These are phyloP conservation scores for Ascaphus truei DNA, from an alignment of 2,113 vertebrate genomes.

Conservation along the genomic window DNA sequence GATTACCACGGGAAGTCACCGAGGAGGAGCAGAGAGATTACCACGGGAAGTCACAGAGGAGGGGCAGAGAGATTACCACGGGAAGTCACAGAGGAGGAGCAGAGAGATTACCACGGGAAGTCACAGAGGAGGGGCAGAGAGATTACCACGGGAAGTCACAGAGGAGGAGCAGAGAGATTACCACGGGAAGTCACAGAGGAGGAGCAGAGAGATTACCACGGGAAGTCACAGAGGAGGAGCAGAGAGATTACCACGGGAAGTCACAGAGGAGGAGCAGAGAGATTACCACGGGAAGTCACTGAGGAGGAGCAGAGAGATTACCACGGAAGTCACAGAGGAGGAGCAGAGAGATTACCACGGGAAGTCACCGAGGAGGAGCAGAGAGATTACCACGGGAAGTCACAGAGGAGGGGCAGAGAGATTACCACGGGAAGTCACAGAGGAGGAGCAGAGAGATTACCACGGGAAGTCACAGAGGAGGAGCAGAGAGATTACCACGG, in stretches of 20 bases:
- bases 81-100: neutral
- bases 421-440: neutral
- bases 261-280: constrained; percentile 35
- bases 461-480: neutral
- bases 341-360: neutral
- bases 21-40: neutral
- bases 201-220: no score
- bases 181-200: neutral
- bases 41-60: neutral
- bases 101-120: constrained; percentile 11
- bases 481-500: no score
- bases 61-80: no score
- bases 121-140: no score
- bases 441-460: neutral
- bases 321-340: neutral
- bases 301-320: neutral
- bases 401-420: no score
- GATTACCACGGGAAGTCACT: neutral
- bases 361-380: neutral
- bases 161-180: neutral
- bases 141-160: neutral
- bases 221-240: neutral
- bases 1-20: neutral
- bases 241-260: constrained; percentile 11
- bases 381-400: constrained; percentile 8